phyloP scores from a whole-genome alignment of 2,113 vertebrate species.

The Mus spicilegus region DNA sequence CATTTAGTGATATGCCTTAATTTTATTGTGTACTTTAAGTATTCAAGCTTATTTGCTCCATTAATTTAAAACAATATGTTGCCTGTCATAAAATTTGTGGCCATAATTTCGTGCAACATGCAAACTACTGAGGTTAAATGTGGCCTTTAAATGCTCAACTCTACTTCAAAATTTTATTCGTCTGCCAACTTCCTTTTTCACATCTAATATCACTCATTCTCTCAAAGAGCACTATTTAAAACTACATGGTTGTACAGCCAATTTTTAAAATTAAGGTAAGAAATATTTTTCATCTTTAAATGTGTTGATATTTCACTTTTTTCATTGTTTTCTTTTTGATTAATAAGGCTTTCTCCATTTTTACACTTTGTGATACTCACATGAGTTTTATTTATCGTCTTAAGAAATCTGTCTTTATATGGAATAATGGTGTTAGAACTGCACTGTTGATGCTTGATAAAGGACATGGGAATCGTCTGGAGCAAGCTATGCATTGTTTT shows the following conservation, averaged over 20 bases:
- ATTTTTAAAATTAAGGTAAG: neutral
- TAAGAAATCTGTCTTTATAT: neutral
- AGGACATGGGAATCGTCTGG: neutral
- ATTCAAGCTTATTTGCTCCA: constrained; percentile 50
- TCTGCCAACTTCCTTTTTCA: constrained; percentile 67
- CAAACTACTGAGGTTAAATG: constrained; percentile 39
- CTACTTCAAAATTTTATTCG: constrained; percentile 54
- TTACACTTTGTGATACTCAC: neutral
- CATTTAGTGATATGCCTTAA: neutral
- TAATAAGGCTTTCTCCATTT: neutral
- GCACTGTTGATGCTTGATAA: neutral
- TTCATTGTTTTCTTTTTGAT: neutral
- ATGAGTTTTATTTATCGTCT: neutral
- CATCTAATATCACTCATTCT: constrained; percentile 19
- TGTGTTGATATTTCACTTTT: neutral
- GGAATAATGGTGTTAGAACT: neutral
- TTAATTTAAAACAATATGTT: constrained; percentile 69
- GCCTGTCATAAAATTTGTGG: constrained; percentile 49
- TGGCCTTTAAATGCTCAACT: constrained; percentile 57
- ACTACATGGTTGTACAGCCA: constrained; percentile 24
- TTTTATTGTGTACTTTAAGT: constrained; percentile 53
- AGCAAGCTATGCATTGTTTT: neutral
- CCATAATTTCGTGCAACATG: constrained; percentile 36
- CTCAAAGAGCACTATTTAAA: constrained; percentile 63
- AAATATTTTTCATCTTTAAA: neutral